phyloP scores from a whole-genome alignment of 1,140 invertebrate genomes.

The Delia radicum region DNA sequence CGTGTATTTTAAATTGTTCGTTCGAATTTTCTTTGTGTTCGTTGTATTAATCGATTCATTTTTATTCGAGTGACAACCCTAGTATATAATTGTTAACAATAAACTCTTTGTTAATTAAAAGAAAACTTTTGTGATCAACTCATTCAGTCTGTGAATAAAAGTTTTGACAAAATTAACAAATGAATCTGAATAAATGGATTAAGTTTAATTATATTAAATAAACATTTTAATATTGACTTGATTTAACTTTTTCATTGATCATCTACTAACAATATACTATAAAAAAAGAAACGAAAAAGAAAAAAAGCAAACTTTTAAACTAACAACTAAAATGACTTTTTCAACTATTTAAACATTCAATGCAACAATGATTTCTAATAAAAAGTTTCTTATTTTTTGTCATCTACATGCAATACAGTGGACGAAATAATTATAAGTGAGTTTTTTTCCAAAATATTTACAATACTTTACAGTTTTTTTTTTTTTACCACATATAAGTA shows the following conservation, averaged over 20 bases:
- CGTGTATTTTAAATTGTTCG: too few species aligned
- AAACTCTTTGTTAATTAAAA: too few species aligned
- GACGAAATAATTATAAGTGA: too few species aligned
- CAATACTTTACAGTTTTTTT: too few species aligned
- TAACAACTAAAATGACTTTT: background rate
- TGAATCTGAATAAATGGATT: background rate
- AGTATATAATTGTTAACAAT: too few species aligned
- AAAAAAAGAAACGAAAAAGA: background rate
- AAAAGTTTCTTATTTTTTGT: background rate
- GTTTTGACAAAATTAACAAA: background rate
- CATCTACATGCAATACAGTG: too few species aligned
- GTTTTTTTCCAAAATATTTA: too few species aligned
- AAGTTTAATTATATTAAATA: background rate
- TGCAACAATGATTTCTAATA: background rate
- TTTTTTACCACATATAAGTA: too few species aligned
- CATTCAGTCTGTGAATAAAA: background rate
- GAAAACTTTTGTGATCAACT: too few species aligned
- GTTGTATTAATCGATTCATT: too few species aligned
- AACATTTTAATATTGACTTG: background rate
- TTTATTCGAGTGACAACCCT: too few species aligned
- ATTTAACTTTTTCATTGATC: background rate
- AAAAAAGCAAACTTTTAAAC: background rate
- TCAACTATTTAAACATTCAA: background rate
- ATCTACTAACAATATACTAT: background rate
- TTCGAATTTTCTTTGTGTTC: too few species aligned